These are phyloP conservation scores for Scartelaos histophorus DNA, from an alignment of 2,113 vertebrate species.

Conservation along the genomic window DNA sequence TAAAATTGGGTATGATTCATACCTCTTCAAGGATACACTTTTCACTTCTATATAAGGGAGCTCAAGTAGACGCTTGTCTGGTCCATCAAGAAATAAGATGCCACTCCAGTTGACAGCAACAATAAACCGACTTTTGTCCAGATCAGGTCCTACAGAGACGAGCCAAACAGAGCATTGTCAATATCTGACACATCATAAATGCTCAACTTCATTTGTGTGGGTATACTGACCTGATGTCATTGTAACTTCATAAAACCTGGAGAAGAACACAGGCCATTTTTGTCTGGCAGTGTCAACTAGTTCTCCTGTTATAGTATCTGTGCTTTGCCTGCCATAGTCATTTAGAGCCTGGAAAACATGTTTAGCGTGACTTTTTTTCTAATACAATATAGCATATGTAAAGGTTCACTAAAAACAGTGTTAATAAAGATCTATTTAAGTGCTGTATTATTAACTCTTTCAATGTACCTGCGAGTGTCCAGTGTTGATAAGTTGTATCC, in stretches of 20 bases:
- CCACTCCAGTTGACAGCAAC: slow-evolving; percentile 86
- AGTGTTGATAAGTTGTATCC: slow-evolving; percentile 81
- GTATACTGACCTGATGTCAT: slow-evolving; percentile 83
- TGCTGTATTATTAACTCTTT: not conserved
- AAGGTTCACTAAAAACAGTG: not conserved
- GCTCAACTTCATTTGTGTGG: not conserved
- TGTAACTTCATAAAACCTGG: slow-evolving; percentile 87
- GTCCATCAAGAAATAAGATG: slow-evolving; percentile 85
- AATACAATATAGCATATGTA: too few species aligned
- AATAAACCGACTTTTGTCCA: slow-evolving; percentile 83
- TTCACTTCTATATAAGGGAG: slow-evolving; percentile 85
- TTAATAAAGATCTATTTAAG: not conserved
- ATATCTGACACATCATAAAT: not conserved
- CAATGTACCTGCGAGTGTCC: slow-evolving; percentile 78
- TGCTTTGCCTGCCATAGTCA: slow-evolving; percentile 52
- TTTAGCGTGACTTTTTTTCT: not conserved
- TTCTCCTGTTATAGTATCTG: slow-evolving; percentile 76
- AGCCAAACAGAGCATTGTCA: not conserved
- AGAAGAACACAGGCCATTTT: slow-evolving; percentile 90
- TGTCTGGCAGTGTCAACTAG: slow-evolving; percentile 80
- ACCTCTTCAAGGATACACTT: slow-evolving; percentile 78
- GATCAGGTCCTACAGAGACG: slow-evolving; percentile 79
- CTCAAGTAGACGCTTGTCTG: slow-evolving; percentile 80
- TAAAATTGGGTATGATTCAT: not conserved
- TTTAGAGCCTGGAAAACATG: slow-evolving; percentile 71